Conservation (phyloP, 2,113 vertebrate species). For the Dipodomys spectabilis region DNA sequence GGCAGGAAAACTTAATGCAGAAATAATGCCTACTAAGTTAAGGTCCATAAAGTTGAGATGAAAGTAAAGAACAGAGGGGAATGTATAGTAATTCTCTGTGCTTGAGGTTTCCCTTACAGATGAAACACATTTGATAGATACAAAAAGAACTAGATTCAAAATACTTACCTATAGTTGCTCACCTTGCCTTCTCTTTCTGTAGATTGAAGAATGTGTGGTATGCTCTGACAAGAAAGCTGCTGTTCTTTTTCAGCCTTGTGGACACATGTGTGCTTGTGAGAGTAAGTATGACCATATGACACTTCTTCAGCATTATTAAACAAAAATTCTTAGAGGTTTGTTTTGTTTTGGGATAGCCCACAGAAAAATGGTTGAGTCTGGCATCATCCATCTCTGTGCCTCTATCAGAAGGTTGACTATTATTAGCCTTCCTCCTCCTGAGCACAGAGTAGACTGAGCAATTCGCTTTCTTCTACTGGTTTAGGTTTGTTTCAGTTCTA, state of each 20-base stretch:
- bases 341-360: constrained; percentile 9
- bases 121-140: neutral
- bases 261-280: constrained; percentile 99
- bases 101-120: neutral
- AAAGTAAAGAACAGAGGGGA: neutral
- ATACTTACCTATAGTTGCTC: neutral
- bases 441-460: neutral
- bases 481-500: constrained; percentile 18
- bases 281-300: constrained; percentile 91
- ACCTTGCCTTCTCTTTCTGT: constrained; percentile 29
- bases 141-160: neutral
- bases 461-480: neutral
- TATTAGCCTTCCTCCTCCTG: neutral
- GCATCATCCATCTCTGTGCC: neutral
- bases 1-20: neutral
- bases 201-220: constrained; percentile 99
- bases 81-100: neutral
- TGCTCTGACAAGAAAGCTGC: constrained; percentile 99
- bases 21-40: neutral
- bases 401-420: neutral
- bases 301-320: neutral
- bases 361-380: neutral
- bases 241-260: constrained; percentile 98
- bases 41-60: neutral
- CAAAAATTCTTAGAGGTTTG: neutral